Evolutionary conservation across 2,797 vertebrate species (phyloP), one percentile per base, ranked within the genome.

Genomic region (Siniperca scherzeri): DNA sequence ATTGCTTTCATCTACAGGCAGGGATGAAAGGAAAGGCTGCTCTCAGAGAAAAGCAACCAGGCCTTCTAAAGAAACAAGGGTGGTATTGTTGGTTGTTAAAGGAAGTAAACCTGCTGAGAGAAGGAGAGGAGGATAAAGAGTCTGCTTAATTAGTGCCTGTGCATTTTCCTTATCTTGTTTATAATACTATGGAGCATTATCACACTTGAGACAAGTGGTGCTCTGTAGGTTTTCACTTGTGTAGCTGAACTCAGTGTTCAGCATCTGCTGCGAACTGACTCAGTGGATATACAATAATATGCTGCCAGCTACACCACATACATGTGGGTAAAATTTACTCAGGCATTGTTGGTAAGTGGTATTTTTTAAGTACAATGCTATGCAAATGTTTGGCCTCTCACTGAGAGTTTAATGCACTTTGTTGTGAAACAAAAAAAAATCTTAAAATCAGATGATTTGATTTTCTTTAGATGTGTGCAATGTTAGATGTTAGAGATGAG

Each of bases 1-100:
- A 2, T 64, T 65, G 76, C 79, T 83, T 77, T 73, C 60, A 75
- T 85, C 78, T 66, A 19, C 25, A 75, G 68, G 12, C 22, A 33
- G 48, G 4, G 36, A 14, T 55, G 40, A 57, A 40, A 67, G 52
- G 27, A 16, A 21, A 36, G 62, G n/a, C 44, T 19, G 64, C 40
- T 25, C 46, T 33, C 25, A 14, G 46, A 48, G 50, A 52, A 44
- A 70, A 61, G 16, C 27, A 17, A 46, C 66, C 38, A 7, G 9
- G 38, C 36, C 33, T 33, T 60, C 44, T 30, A 3, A 17, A 66
- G 50, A 75, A 71, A 76, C 80, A 36, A 9, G 11, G 13, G 2
- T 17, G 2, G 55, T 19, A 22, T 52, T 75, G 53, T 60, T 74
- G 55, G 11, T 44, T 36, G 75, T 80, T 21, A 76, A 60, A 38